Evolutionary conservation across 1,140 invertebrate genomes (phyloP).

Genomic region (Drosophila quadrilineata): DNA sequence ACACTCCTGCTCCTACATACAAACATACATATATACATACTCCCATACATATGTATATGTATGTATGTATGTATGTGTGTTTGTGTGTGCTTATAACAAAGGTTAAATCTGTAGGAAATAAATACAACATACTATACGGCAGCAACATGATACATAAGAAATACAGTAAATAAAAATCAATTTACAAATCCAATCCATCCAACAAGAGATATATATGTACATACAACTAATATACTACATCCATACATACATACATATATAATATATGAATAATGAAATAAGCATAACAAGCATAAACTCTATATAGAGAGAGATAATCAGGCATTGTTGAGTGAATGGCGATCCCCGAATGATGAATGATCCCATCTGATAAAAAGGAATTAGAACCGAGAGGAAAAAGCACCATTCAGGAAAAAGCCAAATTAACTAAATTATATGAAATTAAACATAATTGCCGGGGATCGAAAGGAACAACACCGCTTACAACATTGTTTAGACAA

Average conservation of each 20-base stretch:
- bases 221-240: too few relatives aligned
- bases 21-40: too few relatives aligned
- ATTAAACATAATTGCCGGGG: conserved; percentile 19
- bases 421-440: conserved; percentile 11
- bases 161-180: conserved; percentile 23
- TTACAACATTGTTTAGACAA: conserved; percentile 9
- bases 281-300: not conserved
- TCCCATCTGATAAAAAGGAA: too few relatives aligned
- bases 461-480: not conserved
- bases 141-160: conserved; percentile 5
- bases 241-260: not conserved
- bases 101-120: not conserved
- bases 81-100: not conserved
- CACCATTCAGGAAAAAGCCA: not conserved
- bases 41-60: not conserved
- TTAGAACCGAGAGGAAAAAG: not conserved
- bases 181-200: conserved; percentile 63
- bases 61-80: not conserved
- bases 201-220: conserved; percentile 21
- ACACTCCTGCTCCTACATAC: too few relatives aligned
- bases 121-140: conserved; percentile 1
- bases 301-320: not conserved
- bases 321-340: too few relatives aligned
- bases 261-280: not conserved
- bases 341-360: too few relatives aligned